Evolutionary conservation across 2,797 vertebrate species (phyloP).

Genomic region (Chromobotia macracanthus): DNA sequence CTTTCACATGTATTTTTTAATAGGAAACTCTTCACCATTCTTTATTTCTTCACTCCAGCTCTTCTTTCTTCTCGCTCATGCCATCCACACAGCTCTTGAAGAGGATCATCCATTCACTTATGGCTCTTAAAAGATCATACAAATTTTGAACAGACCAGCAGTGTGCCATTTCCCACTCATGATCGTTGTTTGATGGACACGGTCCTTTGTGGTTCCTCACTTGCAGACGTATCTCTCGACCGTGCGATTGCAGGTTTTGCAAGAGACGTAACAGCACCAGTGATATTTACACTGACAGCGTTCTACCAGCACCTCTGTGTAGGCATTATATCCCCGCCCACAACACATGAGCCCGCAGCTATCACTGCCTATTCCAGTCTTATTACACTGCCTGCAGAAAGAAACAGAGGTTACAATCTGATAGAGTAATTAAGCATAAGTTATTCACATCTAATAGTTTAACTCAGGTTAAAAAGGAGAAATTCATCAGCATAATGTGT

Average conservation of each 20-base stretch:
- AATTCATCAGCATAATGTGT: not conserved
- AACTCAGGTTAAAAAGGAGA: not conserved
- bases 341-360: constrained; percentile 79
- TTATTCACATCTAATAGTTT: constrained; percentile 5
- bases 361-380: constrained; percentile 71
- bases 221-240: constrained; percentile 79
- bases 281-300: constrained; percentile 78
- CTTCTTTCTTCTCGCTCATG: constrained; percentile 17
- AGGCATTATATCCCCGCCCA: constrained; percentile 78
- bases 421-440: not conserved
- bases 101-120: constrained; percentile 18
- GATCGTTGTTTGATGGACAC: not conserved
- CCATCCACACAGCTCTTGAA: constrained; percentile 1
- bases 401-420: not conserved
- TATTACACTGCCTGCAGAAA: constrained; percentile 76
- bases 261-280: constrained; percentile 83
- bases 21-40: constrained; percentile 2
- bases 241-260: constrained; percentile 72
- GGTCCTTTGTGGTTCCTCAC: constrained; percentile 45
- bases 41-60: constrained; percentile 13
- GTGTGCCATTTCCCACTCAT: not conserved
- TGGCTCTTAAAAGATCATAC: constrained; percentile 11
- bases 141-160: not conserved
- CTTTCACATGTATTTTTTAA: constrained; percentile 24
- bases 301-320: constrained; percentile 76